Conservation (phyloP, 2,113 vertebrate genomes). For the Struthio camelus region DNA sequence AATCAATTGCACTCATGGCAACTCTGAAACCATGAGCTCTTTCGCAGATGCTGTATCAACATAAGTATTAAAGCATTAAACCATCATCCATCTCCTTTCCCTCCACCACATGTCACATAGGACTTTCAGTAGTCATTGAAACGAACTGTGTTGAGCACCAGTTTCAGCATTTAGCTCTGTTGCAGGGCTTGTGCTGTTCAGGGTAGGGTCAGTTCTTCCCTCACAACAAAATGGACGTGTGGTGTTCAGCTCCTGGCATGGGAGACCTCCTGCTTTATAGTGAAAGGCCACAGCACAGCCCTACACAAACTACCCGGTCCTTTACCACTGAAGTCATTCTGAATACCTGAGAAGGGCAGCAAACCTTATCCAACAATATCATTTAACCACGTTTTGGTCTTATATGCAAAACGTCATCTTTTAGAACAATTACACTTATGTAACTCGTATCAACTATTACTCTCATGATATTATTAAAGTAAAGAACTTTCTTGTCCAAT, state of each 20-base stretch:
- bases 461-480: background rate
- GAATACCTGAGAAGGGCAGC: background rate
- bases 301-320: background rate
- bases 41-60: background rate
- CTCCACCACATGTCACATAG: background rate
- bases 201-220: background rate
- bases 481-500: background rate
- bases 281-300: background rate
- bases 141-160: background rate
- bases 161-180: rapidly evolving
- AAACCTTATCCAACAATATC: background rate
- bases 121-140: background rate
- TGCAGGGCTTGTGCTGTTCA: background rate
- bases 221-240: background rate
- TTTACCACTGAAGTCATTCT: background rate
- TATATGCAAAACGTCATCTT: background rate
- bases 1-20: background rate
- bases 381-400: background rate
- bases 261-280: background rate
- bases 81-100: background rate
- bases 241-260: background rate
- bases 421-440: background rate
- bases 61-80: background rate
- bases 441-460: background rate
- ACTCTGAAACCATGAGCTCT: background rate